phyloP scores from a whole-genome alignment of 1,140 invertebrate species.

The Panagrolaimus sp. region DNA sequence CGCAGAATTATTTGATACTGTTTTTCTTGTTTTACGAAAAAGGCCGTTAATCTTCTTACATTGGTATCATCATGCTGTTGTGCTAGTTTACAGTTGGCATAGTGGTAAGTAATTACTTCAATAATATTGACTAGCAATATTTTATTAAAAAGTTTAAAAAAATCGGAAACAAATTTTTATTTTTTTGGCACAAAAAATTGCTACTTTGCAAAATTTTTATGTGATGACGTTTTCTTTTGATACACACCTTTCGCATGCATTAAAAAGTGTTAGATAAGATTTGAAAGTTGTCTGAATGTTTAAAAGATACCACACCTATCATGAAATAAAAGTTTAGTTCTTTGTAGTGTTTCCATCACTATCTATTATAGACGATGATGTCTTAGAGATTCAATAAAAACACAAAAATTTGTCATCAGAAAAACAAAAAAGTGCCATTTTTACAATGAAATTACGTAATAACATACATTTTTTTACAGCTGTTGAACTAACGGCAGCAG shows the following conservation, averaged over 20 bases:
- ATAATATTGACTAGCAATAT: too few relatives aligned
- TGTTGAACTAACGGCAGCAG: conserved; percentile 31
- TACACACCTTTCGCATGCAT: not conserved
- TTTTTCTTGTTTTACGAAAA: conserved; percentile 45
- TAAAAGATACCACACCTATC: too few relatives aligned
- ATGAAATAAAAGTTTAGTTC: too few relatives aligned
- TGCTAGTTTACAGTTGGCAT: conserved; percentile 88
- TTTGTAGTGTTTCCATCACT: too few relatives aligned
- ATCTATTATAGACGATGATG: too few relatives aligned
- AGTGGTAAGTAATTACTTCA: conserved; percentile 71
- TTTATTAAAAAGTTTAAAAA: too few relatives aligned
- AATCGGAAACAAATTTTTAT: too few relatives aligned
- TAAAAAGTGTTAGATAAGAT: not conserved
- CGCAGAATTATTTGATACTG: conserved; percentile 48
- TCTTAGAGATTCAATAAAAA: too few relatives aligned
- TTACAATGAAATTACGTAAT: not conserved
- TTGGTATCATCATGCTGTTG: conserved; percentile 63
- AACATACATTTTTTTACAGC: conserved; percentile 67
- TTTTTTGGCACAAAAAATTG: too few relatives aligned
- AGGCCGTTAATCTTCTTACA: conserved; percentile 30
- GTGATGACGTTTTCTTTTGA: too few relatives aligned
- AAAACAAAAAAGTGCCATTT: not conserved
- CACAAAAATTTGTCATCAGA: too few relatives aligned
- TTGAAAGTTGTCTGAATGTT: not conserved
- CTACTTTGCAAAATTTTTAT: too few relatives aligned